Base-by-base conservation (phyloP, 2,797 vertebrate genomes). In the Anguilla marmorata region DNA sequence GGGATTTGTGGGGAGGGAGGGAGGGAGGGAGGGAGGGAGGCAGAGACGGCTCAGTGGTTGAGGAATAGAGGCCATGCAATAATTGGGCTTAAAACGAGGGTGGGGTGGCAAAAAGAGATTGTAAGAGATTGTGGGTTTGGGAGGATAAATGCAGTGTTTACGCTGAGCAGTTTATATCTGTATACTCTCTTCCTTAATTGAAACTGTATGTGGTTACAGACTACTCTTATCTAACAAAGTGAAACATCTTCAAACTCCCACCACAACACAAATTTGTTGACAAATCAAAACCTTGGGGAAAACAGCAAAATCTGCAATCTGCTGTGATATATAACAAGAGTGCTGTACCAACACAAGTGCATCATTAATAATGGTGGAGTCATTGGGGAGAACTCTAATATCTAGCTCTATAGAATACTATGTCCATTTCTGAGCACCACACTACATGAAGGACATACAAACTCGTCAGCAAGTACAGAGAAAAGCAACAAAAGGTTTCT, bases 1-100 rank as follows among this genome's bases (percentile, higher is more conserved):
- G 93, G 86, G 83, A 84, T 90, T 48, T 83, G 24, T 52, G 69
- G 45, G 63, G 87, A 8, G 85, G n/a, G 63, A 58, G 41, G 3
- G 80, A 79, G 11, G 69, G 87, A 8, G 85, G n/a, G 80, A 79
- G 11, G 69, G 87, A 8, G 85, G n/a, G 66, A 58, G 45, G 6
- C 66, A 80, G 11, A n/a, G 83, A 21, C 54, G 6, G 45, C 72
- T 33, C 27, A 50, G 50, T 74, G 79, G 52, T 16, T 74, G 48
- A 41, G 9, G 52, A 50, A 1, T 37, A 63, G 45, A 56, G 58
- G 56, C 24, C 45, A 56, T 52, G 16, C n/a, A 82, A 82, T 82
- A 50, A 21, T 82, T 50, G 45, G 9, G 37, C 8, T 21, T n/a
- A 0, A 52, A 4, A n/a, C 1, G 5, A 7, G 30, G 86, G 50